Evolutionary conservation across 2,113 vertebrate species (phyloP), one percentile per base, ranked within the genome.

Genomic region (Centrocercus urophasianus): DNA sequence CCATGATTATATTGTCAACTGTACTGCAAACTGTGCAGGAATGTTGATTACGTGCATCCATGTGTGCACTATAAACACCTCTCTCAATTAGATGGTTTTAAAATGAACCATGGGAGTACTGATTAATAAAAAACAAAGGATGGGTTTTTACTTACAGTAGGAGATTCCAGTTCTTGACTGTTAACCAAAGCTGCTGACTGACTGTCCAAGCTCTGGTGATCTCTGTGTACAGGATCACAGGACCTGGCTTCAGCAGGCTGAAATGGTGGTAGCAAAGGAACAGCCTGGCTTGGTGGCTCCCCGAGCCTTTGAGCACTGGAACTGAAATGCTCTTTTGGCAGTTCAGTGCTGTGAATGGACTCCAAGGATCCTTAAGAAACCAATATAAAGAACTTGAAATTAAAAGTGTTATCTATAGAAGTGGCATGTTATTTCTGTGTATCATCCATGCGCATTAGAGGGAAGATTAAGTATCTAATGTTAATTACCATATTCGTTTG

Each of bases 231-330:
- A 9, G 91, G 89, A 63, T 83, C 91, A 36, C 15, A 48, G 11
- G 72, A 70, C 40, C 92, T 86, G 32, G 92, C 88, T 30, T 96
- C 97, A 8, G 94, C 91, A 86, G 98, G 97, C 92, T 99, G 99
- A 86, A 97, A 98, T 2, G 99, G 98, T 14, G 98, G 98, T 45
- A 98, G 98, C 69, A 99, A 96, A 45, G 98, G 97, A 78, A 99
- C 80, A 66, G 99, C 99, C 21, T 97, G 96, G 56, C 90, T 97
- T 59, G 97, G 95, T 0, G 96, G 98, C 70, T 98, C 98, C 59
- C 96, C 94, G 47, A 97, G 97, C 38, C 97, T 97, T 45, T 93
- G 91, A 34, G 97, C 98, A 77, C 69, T 96, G 84, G 93, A 81
- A 83, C 85, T 78, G 73, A 92, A 12, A 40, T 40, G 80, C 19